phyloP scores from a whole-genome alignment of 2,888 invertebrate genomes.

The Harpalus rubripes region DNA sequence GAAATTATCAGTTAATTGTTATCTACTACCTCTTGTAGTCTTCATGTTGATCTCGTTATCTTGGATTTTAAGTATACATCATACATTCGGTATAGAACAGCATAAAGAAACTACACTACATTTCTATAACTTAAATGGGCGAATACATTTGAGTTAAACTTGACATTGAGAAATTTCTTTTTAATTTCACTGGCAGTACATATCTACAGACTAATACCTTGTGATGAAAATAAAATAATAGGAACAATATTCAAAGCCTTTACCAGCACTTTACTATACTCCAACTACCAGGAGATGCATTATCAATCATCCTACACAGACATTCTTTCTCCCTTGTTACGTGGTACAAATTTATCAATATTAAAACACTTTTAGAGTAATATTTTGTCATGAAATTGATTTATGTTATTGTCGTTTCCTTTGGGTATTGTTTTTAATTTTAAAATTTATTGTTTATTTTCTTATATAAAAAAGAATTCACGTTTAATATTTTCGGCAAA shows the following conservation, averaged over 20 bases:
- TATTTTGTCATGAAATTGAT: too few relatives aligned
- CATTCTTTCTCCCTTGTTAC: neutral
- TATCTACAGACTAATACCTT: constrained; percentile 19
- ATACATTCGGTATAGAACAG: too few relatives aligned
- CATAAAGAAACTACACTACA: too few relatives aligned
- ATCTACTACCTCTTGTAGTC: too few relatives aligned
- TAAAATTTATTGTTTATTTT: neutral
- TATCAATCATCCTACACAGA: constrained; percentile 14
- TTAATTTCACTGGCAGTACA: constrained; percentile 16
- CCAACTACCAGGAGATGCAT: constrained; percentile 26
- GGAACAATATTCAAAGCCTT: constrained; percentile 31
- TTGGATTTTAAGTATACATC: too few relatives aligned
- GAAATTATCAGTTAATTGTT: too few relatives aligned
- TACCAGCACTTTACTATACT: neutral
- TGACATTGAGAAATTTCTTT: constrained; percentile 37
- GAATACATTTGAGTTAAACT: neutral
- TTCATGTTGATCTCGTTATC: too few relatives aligned
- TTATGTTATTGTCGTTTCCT: neutral
- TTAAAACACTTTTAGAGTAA: neutral
- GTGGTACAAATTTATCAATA: constrained; percentile 2
- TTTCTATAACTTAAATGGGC: neutral
- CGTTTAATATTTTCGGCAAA: too few relatives aligned
- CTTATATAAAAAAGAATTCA: neutral
- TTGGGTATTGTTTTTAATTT: neutral
- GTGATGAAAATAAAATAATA: constrained; percentile 16